Evolutionary conservation across 2,797 vertebrate genomes (phyloP).

Genomic region (Heteromormyrus szaboi): DNA sequence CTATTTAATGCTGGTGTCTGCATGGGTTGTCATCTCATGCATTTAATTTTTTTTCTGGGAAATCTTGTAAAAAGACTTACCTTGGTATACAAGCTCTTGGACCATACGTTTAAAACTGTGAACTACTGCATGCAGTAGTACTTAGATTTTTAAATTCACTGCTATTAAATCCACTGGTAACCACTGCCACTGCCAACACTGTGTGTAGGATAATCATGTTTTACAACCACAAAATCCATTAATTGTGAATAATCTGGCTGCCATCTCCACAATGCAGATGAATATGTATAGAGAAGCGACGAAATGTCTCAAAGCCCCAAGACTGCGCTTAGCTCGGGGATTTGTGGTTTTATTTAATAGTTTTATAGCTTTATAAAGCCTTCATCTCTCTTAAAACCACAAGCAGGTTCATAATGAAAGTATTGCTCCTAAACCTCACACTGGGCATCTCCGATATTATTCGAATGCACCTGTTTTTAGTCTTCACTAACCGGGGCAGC

Average conservation of each 20-base stretch:
- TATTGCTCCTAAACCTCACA: not conserved
- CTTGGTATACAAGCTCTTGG: not conserved
- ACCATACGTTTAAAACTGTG: not conserved
- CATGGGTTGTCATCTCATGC: not conserved
- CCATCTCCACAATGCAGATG: not conserved
- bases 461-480: not conserved
- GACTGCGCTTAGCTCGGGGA: not conserved
- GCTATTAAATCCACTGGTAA: not conserved
- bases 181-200: not conserved
- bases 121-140: not conserved
- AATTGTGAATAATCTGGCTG: not conserved
- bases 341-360: not conserved
- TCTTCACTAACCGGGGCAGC: not conserved
- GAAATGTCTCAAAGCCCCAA: not conserved
- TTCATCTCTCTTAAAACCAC: not conserved
- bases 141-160: not conserved
- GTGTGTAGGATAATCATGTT: not conserved
- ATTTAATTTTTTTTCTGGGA: not conserved
- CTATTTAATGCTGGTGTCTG: not conserved
- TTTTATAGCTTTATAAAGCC: not conserved
- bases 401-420: not conserved
- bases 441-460: not conserved
- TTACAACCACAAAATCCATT: not conserved
- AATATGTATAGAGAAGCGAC: not conserved
- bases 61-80: not conserved